Evolutionary conservation across 2,888 invertebrate genomes (phyloP).

Genomic region (Ctena decussata): DNA sequence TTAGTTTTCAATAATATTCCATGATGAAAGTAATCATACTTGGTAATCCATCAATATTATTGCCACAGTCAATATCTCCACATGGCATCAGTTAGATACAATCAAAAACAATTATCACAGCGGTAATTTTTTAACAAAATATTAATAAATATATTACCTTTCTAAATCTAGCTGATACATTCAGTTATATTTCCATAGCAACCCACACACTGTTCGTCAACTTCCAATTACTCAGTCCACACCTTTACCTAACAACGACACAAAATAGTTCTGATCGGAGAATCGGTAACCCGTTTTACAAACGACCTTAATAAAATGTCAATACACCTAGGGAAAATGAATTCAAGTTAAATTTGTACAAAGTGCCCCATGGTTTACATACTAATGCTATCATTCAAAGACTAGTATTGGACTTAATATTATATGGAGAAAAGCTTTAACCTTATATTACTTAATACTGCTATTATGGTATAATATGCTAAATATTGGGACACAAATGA

Average conservation of each 20-base stretch:
- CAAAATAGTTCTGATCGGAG: conserved; percentile 29
- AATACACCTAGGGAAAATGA: conserved; percentile 41
- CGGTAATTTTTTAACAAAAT: not conserved
- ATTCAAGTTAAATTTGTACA: conserved; percentile 19
- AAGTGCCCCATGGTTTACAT: not conserved
- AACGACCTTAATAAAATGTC: conserved; percentile 40
- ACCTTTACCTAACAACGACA: conserved; percentile 43
- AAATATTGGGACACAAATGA: not conserved
- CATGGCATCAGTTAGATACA: no score
- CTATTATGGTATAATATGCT: no score
- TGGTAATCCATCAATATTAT: no score
- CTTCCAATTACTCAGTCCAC: conserved; percentile 11
- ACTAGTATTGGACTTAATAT: not conserved
- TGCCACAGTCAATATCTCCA: no score
- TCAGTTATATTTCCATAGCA: conserved; percentile 44
- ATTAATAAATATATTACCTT: conserved; percentile 2
- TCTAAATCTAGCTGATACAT: not conserved
- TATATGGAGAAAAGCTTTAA: conserved; percentile 6
- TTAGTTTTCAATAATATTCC: no score
- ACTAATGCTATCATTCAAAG: not conserved
- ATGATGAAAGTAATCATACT: no score
- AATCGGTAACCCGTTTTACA: conserved; percentile 39
- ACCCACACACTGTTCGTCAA: conserved; percentile 28
- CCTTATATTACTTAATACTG: not conserved
- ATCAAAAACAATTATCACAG: no score